Conservation (phyloP, 1,140 invertebrate genomes). For the Drosophila seguyi region DNA sequence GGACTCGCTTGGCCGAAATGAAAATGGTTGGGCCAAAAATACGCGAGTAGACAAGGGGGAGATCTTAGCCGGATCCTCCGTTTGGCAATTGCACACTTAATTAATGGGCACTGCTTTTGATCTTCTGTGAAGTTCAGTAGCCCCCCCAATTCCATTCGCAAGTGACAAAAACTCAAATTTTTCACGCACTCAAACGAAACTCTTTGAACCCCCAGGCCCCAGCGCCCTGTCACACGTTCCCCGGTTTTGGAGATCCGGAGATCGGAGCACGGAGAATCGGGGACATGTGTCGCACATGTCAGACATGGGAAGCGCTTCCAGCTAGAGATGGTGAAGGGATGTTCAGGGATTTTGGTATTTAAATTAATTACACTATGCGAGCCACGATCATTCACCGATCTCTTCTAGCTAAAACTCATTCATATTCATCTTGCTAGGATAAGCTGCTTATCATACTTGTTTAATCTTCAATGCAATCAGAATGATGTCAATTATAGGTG, state of each 20-base stretch:
- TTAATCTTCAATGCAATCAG: slow-evolving; percentile 14
- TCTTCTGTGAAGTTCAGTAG: slow-evolving; percentile 74
- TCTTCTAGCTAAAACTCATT: slow-evolving; percentile 10
- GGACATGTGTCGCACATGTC: slow-evolving; percentile 76
- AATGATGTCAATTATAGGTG: slow-evolving; percentile 13
- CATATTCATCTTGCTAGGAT: slow-evolving; percentile 27
- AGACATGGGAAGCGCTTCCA: slow-evolving; percentile 29
- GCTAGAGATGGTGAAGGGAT: slow-evolving; percentile 25
- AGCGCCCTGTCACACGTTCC: slow-evolving; percentile 32
- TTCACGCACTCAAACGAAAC: slow-evolving; percentile 76
- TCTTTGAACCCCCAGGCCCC: slow-evolving; percentile 62
- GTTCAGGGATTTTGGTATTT: neutral
- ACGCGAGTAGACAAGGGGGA: slow-evolving; percentile 35
- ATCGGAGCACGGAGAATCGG: slow-evolving; percentile 13
- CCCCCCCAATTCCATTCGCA: slow-evolving; percentile 39
- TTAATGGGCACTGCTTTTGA: slow-evolving; percentile 80
- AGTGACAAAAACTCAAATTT: slow-evolving; percentile 77
- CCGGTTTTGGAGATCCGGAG: slow-evolving; percentile 29
- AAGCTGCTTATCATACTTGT: slow-evolving; percentile 16
- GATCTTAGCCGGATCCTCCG: slow-evolving; percentile 34
- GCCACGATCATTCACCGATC: slow-evolving; percentile 7
- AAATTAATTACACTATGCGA: slow-evolving; percentile 13
- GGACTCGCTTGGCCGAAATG: slow-evolving; percentile 36
- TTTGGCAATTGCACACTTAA: slow-evolving; percentile 79
- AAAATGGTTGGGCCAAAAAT: slow-evolving; percentile 60